phyloP scores from a whole-genome alignment of 2,797 vertebrate genomes.

The Pristis pectinata region DNA sequence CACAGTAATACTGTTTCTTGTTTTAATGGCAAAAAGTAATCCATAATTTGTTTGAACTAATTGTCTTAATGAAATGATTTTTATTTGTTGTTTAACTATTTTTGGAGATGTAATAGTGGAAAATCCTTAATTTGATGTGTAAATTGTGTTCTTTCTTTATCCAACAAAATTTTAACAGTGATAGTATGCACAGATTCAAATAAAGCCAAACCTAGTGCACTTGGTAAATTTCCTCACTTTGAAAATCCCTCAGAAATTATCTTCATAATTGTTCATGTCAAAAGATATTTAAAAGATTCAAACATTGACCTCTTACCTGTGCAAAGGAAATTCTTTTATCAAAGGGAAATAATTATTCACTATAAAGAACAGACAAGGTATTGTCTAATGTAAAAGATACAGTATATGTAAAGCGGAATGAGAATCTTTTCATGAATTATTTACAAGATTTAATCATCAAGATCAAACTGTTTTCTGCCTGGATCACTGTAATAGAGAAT shows the following conservation, averaged over 20 bases:
- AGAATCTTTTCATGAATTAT: conserved; percentile 22
- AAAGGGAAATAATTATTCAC: conserved; percentile 16
- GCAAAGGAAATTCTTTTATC: neutral
- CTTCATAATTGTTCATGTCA: neutral
- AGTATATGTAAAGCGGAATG: conserved; percentile 9
- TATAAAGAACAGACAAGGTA: neutral
- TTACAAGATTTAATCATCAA: neutral
- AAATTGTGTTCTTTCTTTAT: neutral
- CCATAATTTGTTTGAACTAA: neutral
- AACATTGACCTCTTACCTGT: neutral
- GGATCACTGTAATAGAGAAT: neutral
- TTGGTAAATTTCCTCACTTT: neutral
- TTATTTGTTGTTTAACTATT: neutral
- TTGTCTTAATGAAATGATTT: neutral
- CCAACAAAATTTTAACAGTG: neutral
- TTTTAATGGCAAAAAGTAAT: neutral
- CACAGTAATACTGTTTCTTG: neutral
- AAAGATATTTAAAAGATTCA: neutral
- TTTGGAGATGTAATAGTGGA: neutral
- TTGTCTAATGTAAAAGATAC: conserved; percentile 6
- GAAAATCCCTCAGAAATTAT: conserved; percentile 3
- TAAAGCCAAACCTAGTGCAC: neutral
- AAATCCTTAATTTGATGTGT: neutral
- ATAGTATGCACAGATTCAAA: neutral
- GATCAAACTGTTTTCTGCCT: neutral